Evolutionary conservation across 2,113 vertebrate genomes (phyloP).

Genomic region (Zapornia atra): DNA sequence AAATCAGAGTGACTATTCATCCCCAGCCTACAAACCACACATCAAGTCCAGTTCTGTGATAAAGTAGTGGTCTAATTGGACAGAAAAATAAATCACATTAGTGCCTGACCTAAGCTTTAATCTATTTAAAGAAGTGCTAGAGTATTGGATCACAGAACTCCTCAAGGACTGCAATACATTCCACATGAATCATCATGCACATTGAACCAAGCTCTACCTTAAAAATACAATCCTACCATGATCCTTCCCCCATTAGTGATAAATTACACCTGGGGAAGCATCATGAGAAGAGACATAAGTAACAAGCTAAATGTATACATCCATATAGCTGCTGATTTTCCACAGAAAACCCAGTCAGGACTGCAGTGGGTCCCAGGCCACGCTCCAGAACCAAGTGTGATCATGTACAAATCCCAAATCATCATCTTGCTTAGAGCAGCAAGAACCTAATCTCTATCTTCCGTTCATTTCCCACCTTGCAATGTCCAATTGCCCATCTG

Average conservation of each 20-base stretch:
- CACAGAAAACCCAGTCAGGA: not conserved
- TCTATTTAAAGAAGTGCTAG: not conserved
- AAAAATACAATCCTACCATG: not conserved
- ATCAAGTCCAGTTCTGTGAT: not conserved
- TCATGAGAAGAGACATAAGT: not conserved
- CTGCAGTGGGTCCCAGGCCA: not conserved
- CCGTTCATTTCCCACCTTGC: not conserved
- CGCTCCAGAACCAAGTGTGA: not conserved
- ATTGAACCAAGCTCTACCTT: not conserved
- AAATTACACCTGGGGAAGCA: not conserved
- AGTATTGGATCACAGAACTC: not conserved
- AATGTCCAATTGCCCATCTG: not conserved
- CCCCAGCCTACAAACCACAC: not conserved
- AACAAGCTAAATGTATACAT: not conserved
- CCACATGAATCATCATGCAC: not conserved
- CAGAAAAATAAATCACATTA: not conserved
- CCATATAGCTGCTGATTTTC: not conserved
- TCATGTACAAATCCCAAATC: not conserved
- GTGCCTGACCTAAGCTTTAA: not conserved
- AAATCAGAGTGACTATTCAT: not conserved
- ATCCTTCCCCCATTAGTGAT: not conserved
- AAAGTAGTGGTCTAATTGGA: not conserved
- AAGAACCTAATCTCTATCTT: not conserved
- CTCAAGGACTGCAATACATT: not conserved
- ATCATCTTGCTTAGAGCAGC: not conserved